A percentile compares a stretch with the other conserved stretches of the same genome.
Conservation (phyloP, 2,113 vertebrate genomes). For the Taxidea taxus region DNA sequence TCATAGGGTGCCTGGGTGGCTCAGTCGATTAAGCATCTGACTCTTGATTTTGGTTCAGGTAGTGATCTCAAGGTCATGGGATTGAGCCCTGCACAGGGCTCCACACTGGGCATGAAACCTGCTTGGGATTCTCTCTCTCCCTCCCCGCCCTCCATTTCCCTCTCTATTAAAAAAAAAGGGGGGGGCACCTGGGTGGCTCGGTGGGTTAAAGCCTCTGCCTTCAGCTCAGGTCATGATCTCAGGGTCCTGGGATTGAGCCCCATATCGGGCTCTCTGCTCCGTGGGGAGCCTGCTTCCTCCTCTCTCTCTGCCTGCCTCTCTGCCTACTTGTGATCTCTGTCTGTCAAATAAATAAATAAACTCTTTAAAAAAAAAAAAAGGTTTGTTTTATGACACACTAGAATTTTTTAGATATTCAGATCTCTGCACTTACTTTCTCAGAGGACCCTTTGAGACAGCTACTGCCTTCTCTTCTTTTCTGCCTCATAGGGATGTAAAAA, state of each 20-base stretch:
- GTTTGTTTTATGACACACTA: background rate
- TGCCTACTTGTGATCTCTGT: too few species aligned
- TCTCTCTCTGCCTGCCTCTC: too few species aligned
- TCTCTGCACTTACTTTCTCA: background rate
- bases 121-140: background rate
- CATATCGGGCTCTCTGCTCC: too few species aligned
- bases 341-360: too few species aligned
- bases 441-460: background rate
- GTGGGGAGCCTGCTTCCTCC: too few species aligned
- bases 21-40: background rate
- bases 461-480: background rate
- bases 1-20: background rate
- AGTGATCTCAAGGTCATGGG: background rate
- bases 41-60: background rate
- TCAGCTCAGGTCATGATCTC: too few species aligned
- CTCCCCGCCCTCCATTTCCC: background rate
- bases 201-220: too few species aligned
- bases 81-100: background rate
- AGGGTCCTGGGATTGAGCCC: too few species aligned
- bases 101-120: background rate
- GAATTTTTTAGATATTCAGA: background rate
- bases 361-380: too few species aligned
- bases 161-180: background rate
- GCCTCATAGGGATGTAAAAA: background rate
- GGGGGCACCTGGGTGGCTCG: too few species aligned